Evolutionary conservation across 2,113 vertebrate genomes (phyloP).

Genomic region (Indicator maculatus): DNA sequence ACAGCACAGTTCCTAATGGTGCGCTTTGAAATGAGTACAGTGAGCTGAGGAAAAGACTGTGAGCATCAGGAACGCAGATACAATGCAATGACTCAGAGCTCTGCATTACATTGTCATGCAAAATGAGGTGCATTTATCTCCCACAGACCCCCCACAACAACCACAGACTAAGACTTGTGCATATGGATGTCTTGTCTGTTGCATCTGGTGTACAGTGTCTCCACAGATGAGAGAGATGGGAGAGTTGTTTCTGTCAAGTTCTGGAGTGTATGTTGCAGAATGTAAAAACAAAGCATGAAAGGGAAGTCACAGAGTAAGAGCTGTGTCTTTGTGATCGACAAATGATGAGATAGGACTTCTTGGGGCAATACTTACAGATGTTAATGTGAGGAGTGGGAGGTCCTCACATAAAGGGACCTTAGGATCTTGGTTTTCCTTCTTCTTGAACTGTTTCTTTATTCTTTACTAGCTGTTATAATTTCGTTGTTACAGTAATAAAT

Average conservation of each 20-base stretch:
- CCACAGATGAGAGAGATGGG: neutral
- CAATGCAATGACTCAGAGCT: neutral
- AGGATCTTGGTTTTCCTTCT: neutral
- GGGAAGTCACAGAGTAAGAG: neutral
- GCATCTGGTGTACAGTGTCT: neutral
- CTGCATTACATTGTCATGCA: neutral
- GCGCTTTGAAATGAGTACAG: neutral
- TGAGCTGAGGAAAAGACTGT: neutral
- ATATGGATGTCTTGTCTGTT: neutral
- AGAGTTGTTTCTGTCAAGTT: neutral
- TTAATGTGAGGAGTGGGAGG: neutral
- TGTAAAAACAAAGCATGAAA: neutral
- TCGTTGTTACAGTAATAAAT: neutral
- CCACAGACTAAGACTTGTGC: neutral
- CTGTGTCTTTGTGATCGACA: neutral
- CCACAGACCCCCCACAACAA: neutral
- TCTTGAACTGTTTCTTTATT: neutral
- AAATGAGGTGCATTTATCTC: neutral
- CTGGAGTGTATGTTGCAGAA: neutral
- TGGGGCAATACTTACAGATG: neutral
- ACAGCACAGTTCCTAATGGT: too few species aligned
- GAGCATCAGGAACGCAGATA: neutral
- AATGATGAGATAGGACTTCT: neutral
- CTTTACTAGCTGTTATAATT: neutral
- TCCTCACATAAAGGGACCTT: neutral